Evolutionary conservation across 2,797 vertebrate species (phyloP).

Genomic region (Poeciliopsis paucimaculata): DNA sequence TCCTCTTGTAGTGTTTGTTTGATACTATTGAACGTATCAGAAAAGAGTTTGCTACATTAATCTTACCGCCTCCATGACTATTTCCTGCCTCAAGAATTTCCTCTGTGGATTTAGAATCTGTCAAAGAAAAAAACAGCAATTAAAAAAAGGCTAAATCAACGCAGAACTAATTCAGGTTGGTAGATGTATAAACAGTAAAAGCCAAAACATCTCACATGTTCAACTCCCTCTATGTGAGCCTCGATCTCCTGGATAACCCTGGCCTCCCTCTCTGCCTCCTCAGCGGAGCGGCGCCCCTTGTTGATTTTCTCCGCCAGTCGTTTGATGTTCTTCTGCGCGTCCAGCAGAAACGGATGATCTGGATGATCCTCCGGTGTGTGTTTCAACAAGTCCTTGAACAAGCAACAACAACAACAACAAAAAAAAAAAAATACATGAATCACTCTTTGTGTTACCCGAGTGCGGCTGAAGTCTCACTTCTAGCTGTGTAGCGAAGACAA

Average conservation of each 20-base stretch:
- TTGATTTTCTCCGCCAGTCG: conserved; percentile 95
- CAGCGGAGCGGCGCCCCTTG: conserved; percentile 92
- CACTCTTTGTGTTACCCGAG: neutral
- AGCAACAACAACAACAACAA: neutral
- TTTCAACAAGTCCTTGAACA: conserved; percentile 91
- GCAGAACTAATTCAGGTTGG: neutral
- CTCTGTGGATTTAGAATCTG: conserved; percentile 94
- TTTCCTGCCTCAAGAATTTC: conserved; percentile 96
- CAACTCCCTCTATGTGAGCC: conserved; percentile 96
- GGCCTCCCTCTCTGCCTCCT: conserved; percentile 93
- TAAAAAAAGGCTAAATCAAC: neutral
- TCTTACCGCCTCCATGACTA: conserved; percentile 96
- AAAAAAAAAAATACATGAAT: neutral
- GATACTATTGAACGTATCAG: neutral
- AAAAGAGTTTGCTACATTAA: neutral
- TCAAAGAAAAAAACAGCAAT: conserved; percentile 23
- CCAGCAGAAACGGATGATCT: conserved; percentile 88
- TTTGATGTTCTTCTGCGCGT: conserved; percentile 95
- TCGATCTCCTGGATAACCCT: conserved; percentile 97
- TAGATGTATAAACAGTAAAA: neutral
- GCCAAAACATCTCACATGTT: conserved; percentile 83
- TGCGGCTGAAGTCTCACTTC: neutral
- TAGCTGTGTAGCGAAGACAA: neutral
- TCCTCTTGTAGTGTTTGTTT: neutral
- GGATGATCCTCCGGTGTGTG: conserved; percentile 96